Evolutionary conservation across 2,888 invertebrate genomes (phyloP).

Genomic region (Nephrotoma appendiculata): DNA sequence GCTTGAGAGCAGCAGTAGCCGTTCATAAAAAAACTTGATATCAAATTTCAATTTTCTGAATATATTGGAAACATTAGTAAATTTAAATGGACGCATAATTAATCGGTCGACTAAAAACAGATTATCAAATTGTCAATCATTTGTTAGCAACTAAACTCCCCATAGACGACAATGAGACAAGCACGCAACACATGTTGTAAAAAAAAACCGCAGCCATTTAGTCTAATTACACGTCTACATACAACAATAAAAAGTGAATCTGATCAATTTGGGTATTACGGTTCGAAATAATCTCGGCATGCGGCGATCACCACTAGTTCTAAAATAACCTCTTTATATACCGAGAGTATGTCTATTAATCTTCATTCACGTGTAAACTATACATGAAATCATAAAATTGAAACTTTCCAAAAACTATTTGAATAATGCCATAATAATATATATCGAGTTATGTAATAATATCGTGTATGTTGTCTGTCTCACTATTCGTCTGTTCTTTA

Average conservation of each 20-base stretch:
- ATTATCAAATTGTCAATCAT: neutral
- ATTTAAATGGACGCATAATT: neutral
- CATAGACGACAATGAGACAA: neutral
- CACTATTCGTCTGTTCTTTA: neutral
- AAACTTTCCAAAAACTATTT: neutral
- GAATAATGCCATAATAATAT: neutral
- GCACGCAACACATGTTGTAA: neutral
- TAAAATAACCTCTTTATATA: neutral
- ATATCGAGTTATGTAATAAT: neutral
- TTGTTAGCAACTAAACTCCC: neutral
- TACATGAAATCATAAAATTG: neutral
- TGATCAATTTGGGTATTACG: neutral
- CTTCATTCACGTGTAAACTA: neutral
- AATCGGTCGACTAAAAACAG: neutral
- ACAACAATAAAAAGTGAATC: neutral
- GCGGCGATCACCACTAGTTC: neutral
- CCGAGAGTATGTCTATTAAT: neutral
- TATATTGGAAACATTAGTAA: too few species aligned
- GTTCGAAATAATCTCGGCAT: neutral
- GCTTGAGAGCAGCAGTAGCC: neutral
- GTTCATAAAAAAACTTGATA: neutral
- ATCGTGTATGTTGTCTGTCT: neutral
- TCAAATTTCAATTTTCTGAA: neutral
- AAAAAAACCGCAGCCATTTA: neutral
- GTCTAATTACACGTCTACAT: neutral